These are phyloP conservation scores for Aulostomus chinensis DNA, from an alignment of 2,797 vertebrate genomes.

Conservation along the genomic window DNA sequence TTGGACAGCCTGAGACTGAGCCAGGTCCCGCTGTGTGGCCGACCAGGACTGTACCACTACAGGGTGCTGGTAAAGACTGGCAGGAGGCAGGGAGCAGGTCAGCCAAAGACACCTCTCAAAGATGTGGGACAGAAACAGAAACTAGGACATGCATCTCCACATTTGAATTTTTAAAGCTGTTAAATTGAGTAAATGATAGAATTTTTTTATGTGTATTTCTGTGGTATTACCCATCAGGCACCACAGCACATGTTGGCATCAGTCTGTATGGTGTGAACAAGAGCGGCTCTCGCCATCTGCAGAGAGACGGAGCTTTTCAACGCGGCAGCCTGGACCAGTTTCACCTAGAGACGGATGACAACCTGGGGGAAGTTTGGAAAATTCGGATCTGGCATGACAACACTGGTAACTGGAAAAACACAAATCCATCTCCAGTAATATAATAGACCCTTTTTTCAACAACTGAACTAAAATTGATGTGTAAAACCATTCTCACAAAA, in stretches of 20 bases:
- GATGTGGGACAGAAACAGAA: not conserved
- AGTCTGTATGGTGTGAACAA: conserved; percentile 79
- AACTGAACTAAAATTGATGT: no score
- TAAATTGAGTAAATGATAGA: no score
- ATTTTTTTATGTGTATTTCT: no score
- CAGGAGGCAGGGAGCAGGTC: conserved; percentile 80
- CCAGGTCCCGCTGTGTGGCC: conserved; percentile 80
- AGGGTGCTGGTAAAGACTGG: conserved; percentile 84
- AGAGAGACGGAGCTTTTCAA: conserved; percentile 79
- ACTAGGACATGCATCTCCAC: not conserved
- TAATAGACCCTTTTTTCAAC: not conserved
- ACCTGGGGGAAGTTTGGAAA: conserved; percentile 84
- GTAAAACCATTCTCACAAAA: no score
- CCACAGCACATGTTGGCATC: conserved; percentile 84
- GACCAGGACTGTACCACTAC: conserved; percentile 76
- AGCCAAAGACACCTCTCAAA: conserved; percentile 13
- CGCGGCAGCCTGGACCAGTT: conserved; percentile 80
- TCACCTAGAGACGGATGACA: conserved; percentile 81
- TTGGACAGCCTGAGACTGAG: conserved; percentile 74
- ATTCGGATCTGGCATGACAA: conserved; percentile 86
- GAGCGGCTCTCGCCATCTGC: conserved; percentile 82
- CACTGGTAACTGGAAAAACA: conserved; percentile 74
- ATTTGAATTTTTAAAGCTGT: no score
- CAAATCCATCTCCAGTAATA: no score
- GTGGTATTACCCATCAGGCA: conserved; percentile 67